Evolutionary conservation across 2,797 vertebrate species (phyloP).

Genomic region (Rhodeus uyekii): DNA sequence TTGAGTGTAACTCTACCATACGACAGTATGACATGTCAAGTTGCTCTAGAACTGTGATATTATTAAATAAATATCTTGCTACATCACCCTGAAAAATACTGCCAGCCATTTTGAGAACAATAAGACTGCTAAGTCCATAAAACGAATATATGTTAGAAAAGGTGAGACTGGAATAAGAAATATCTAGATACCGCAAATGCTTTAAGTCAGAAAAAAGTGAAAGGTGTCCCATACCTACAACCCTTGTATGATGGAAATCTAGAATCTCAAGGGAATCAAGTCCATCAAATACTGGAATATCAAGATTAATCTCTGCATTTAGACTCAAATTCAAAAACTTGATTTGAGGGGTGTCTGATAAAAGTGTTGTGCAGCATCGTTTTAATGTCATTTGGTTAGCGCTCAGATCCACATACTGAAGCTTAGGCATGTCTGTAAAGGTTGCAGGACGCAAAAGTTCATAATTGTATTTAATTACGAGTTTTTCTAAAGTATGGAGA

Average conservation of each 20-base stretch:
- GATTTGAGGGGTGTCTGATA: constrained; percentile 47
- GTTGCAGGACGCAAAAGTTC: neutral
- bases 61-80: constrained; percentile 31
- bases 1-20: too few species aligned
- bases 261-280: constrained; percentile 39
- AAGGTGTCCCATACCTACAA: neutral
- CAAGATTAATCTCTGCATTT: constrained; percentile 65
- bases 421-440: constrained; percentile 48
- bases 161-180: constrained; percentile 32
- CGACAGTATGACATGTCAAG: constrained; percentile 74
- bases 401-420: constrained; percentile 74
- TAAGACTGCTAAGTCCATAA: neutral
- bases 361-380: constrained; percentile 40
- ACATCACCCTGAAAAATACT: neutral
- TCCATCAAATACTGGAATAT: constrained; percentile 45
- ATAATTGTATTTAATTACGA: constrained; percentile 16
- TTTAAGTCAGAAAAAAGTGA: constrained; percentile 27
- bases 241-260: constrained; percentile 37
- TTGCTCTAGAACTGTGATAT: constrained; percentile 46
- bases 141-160: constrained; percentile 20
- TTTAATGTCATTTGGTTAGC: constrained; percentile 60
- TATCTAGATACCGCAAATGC: constrained; percentile 36
- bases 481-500: constrained; percentile 43
- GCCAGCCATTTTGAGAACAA: constrained; percentile 55
- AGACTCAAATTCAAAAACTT: constrained; percentile 75